Evolutionary conservation across 2,888 invertebrate species (phyloP), one percentile per base, ranked within the genome.

Genomic region (Lycia hirtaria): DNA sequence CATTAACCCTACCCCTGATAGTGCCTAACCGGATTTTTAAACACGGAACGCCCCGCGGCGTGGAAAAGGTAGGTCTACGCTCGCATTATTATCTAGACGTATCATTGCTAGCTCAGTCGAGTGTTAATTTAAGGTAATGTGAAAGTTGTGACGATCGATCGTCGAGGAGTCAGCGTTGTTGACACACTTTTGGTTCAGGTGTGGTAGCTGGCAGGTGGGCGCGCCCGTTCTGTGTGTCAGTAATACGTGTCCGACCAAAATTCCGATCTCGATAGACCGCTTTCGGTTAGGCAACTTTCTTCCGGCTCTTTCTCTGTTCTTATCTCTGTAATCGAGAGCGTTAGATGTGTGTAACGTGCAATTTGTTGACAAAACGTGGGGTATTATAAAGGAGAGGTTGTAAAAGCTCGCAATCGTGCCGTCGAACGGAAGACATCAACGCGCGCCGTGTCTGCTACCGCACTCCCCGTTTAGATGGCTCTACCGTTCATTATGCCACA

Each of bases 111-210:
- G 69, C 71, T 74, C 73, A 72, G 76, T 73, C 76, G 75, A 80
- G 81, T 84, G 86, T 81, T 87, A 85, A 85, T 87, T 87, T 87
- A 88, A 88, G 87, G 85, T 88, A 82, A 91, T 89, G 92, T 92
- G 92, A 92, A 92, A 92, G 91, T 91, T 85, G 79, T 80, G 83
- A 81, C 87, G 83, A 86, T 85, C 80, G 83, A 82, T 85, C 83
- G 84, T 67, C 71, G 85, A 87, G 82, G 87, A 88, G 88, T 88
- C 81, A 81, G 80, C 73, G 78, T 67, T 74, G 85, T 79, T 91
- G 91, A 90, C 91, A 92, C 80, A 92, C 91, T 90, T 91, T 88
- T 88, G 83, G 81, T 78, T 87, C 89, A 88, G 88, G 88, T 88
- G 88, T 82, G 86, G 84, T 81, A 73, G 80, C 77, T 71, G 76